Evolutionary conservation across 2,113 vertebrate species (phyloP).

Genomic region (Paracanthobrama guichenoti): DNA sequence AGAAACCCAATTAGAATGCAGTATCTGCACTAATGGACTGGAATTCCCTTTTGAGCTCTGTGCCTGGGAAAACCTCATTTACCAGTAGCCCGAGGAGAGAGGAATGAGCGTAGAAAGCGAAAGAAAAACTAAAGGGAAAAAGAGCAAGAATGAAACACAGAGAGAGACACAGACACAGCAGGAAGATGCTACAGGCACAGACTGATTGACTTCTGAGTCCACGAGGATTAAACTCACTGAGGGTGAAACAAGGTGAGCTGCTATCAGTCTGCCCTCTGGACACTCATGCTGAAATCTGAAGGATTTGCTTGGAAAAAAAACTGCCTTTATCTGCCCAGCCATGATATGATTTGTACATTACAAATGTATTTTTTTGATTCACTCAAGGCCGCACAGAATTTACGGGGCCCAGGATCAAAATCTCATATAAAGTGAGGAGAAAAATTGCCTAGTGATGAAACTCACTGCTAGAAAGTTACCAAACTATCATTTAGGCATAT

Average conservation of each 20-base stretch:
- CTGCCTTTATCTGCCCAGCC: neutral
- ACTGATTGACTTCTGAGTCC: constrained; percentile 49
- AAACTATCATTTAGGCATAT: neutral
- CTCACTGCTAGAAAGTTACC: neutral
- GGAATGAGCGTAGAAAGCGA: constrained; percentile 57
- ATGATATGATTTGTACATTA: constrained; percentile 23
- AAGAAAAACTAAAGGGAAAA: constrained; percentile 53
- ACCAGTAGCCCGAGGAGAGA: constrained; percentile 73
- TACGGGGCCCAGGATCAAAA: neutral
- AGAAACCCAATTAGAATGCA: constrained; percentile 75
- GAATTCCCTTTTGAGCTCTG: constrained; percentile 76
- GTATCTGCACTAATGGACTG: constrained; percentile 74
- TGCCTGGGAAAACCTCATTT: constrained; percentile 76
- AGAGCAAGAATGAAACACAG: constrained; percentile 61
- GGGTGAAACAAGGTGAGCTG: constrained; percentile 26
- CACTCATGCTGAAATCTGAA: constrained; percentile 20
- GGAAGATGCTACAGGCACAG: constrained; percentile 18
- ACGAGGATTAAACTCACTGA: constrained; percentile 45
- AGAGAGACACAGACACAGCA: constrained; percentile 42
- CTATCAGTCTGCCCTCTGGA: constrained; percentile 38
- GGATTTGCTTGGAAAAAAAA: constrained; percentile 34
- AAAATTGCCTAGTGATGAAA: neutral
- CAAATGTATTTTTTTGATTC: neutral
- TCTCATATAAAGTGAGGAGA: neutral
- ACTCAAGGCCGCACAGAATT: neutral